Percentiles rank a stretch among this genome's conserved stretches.
These are phyloP conservation scores for Archocentrus centrarchus DNA, from an alignment of 2,113 vertebrate genomes.

Conservation along the genomic window DNA sequence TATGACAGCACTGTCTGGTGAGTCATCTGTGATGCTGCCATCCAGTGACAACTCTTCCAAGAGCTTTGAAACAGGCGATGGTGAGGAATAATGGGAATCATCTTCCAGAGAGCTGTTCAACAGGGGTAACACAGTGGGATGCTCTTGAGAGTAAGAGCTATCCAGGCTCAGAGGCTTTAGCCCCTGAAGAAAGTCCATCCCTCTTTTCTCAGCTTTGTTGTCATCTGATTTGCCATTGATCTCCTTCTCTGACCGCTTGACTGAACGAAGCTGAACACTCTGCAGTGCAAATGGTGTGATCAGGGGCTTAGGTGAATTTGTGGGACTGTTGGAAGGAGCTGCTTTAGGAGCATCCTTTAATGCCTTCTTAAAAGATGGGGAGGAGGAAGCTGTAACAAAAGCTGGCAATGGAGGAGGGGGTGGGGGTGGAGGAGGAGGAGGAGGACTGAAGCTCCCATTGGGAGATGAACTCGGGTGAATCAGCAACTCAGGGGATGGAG, in stretches of 20 bases:
- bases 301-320: constrained; percentile 84
- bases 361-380: constrained; percentile 79
- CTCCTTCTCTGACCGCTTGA: constrained; percentile 77
- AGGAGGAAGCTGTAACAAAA: constrained; percentile 63
- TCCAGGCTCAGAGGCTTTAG: constrained; percentile 72
- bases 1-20: constrained; percentile 2
- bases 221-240: constrained; percentile 60
- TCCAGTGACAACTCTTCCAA: constrained; percentile 72
- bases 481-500: constrained; percentile 85
- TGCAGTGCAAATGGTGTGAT: constrained; percentile 90
- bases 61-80: constrained; percentile 76
- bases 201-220: constrained; percentile 78
- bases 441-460: constrained; percentile 71
- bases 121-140: constrained; percentile 44
- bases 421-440: constrained; percentile 53
- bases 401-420: constrained; percentile 66
- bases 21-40: constrained; percentile 27
- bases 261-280: constrained; percentile 90
- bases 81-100: constrained; percentile 64
- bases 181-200: constrained; percentile 61
- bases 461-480: constrained; percentile 73
- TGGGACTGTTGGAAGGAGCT: constrained; percentile 31
- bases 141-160: constrained; percentile 69
- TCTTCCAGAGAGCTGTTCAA: constrained; percentile 43
- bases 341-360: constrained; percentile 74